Evolutionary conservation across 2,888 invertebrate genomes (phyloP), one percentile per base, ranked within the genome.

Genomic region (Papilio protenor): DNA sequence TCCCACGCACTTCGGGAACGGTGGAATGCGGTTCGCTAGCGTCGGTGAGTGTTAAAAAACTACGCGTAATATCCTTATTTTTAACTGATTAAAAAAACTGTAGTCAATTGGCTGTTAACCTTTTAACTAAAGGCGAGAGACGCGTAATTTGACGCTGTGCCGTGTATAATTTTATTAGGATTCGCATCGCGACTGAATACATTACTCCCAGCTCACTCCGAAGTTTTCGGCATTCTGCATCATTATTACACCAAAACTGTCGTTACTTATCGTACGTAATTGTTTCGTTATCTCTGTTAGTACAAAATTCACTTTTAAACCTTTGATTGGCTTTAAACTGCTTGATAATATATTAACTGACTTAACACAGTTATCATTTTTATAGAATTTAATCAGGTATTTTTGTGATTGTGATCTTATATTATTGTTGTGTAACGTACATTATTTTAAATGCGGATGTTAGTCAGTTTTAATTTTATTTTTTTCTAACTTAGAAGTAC

Each of bases 51-150:
- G 78, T 83, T 80, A 84, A 81, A 77, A 85, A 83, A 84, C 86
- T 82, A 83, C 85, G 84, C 86, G 83, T 83, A 87, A 87, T 89
- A 90, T 91, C 88, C 92, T 90, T 94, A 94, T 94, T 93, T 94
- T 94, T 94, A 94, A 94, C 94, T 94, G 94, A 94, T 94, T 94
- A 93, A 92, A 93, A 93, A 93, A 93, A 92, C 92, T 89, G 91
- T 94, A 93, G 94, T 95, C 95, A 95, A 95, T 95, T 95, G 95
- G 87, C 90, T 94, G 94, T 95, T 95, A 95, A 95, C 95, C 95
- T 95, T 95, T 95, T 95, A 95, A 95, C 94, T 94, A 92, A 93
- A 93, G 93, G 93, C 94, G 92, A 91, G 92, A 94, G 91, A 90
- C 90, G 92, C 93, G 94, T 94, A 94, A 94, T 94, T 93, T 93